Percentiles rank a stretch among this genome's conserved stretches.
Evolutionary conservation across 2,888 invertebrate genomes (phyloP).

Genomic region (Eulithis testata): DNA sequence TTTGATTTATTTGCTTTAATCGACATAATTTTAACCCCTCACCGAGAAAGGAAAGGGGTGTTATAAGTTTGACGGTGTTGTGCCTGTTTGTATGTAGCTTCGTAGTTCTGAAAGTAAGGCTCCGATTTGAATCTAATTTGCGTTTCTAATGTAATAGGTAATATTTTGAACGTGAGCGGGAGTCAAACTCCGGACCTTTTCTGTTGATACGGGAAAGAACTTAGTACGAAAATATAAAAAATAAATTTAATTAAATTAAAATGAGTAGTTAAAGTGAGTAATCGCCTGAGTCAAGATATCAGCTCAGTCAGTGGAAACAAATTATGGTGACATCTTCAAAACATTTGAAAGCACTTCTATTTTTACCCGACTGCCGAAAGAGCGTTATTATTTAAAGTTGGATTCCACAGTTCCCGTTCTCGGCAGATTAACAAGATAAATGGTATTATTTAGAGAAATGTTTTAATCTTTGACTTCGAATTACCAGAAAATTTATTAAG

Average conservation of each 20-base stretch:
- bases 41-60: too few species aligned
- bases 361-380: conserved; percentile 5
- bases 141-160: too few species aligned
- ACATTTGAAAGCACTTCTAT: conserved; percentile 41
- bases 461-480: conserved; percentile 57
- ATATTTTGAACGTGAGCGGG: too few species aligned
- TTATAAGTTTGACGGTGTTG: too few species aligned
- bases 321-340: conserved; percentile 27
- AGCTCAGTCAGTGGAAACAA: conserved; percentile 3
- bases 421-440: conserved; percentile 41
- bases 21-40: neutral
- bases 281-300: conserved; percentile 9
- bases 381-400: conserved; percentile 1
- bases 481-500: neutral
- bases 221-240: too few species aligned
- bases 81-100: too few species aligned
- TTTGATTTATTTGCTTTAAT: conserved; percentile 8
- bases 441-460: conserved; percentile 54
- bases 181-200: too few species aligned
- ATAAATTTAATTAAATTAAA: neutral
- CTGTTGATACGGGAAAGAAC: too few species aligned
- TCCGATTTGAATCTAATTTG: too few species aligned
- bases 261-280: conserved; percentile 8
- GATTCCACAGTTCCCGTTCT: neutral
- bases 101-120: too few species aligned